phyloP scores from a whole-genome alignment of 2,113 vertebrate species.

The Grallaria varia region DNA sequence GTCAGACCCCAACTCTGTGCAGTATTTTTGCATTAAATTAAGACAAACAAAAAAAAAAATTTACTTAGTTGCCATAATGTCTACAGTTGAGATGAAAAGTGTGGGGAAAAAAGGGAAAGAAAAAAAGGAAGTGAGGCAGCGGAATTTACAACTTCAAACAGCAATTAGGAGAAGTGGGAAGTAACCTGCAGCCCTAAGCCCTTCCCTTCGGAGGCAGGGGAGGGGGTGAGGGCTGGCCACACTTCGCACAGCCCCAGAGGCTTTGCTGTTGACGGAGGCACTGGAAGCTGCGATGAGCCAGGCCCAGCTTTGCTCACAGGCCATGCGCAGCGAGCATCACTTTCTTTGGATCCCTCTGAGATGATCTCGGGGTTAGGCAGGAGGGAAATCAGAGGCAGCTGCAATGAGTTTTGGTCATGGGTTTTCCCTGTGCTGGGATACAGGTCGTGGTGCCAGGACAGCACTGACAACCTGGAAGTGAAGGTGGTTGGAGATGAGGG shows the following conservation, averaged over 20 bases:
- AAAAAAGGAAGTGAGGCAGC: conserved; percentile 12
- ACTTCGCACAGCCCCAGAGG: neutral
- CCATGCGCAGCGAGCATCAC: neutral
- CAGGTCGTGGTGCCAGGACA: neutral
- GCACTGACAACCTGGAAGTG: conserved; percentile 61
- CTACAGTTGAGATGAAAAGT: neutral
- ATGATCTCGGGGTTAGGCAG: neutral
- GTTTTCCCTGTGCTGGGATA: conserved; percentile 26
- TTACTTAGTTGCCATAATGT: neutral
- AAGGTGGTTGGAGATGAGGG: conserved; percentile 37
- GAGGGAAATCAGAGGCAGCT: conserved; percentile 25
- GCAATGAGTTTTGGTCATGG: conserved; percentile 77
- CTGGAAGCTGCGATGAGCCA: conserved; percentile 48
- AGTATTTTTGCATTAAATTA: conserved; percentile 48
- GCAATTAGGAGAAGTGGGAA: conserved; percentile 8
- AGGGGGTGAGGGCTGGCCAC: neutral
- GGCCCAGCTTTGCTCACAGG: conserved; percentile 33
- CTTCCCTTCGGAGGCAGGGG: neutral
- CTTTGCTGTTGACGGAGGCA: conserved; percentile 64
- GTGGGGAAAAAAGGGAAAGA: neutral
- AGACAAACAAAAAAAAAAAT: neutral
- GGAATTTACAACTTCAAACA: conserved; percentile 31
- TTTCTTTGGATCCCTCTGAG: conserved; percentile 54
- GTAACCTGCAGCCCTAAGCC: neutral
- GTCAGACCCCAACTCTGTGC: neutral